Evolutionary conservation across 92 coral and sea anemone species (phyloP).

Genomic region (Muricea muricata): DNA sequence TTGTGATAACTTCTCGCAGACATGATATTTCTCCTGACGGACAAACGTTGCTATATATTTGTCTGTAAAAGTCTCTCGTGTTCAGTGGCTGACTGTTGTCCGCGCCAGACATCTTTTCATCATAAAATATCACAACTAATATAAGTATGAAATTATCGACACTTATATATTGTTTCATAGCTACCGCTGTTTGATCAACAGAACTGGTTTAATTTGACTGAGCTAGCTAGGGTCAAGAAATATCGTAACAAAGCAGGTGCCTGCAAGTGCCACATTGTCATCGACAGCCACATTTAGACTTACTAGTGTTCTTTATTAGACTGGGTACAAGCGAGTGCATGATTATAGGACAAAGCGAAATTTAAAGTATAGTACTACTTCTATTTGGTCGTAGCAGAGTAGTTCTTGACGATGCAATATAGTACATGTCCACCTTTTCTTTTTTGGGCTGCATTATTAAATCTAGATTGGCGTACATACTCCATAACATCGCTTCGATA

Average conservation of each 20-base stretch:
- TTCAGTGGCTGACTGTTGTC: conserved; percentile 21
- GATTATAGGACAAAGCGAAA: too few species aligned
- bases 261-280: conserved; percentile 38
- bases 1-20: conserved; percentile 36
- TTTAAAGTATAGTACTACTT: too few species aligned
- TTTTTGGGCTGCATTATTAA: too few species aligned
- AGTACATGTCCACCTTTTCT: too few species aligned
- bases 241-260: neutral
- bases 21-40: conserved; percentile 39
- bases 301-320: too few species aligned
- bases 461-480: too few species aligned
- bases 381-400: too few species aligned
- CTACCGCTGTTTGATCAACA: neutral
- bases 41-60: conserved; percentile 29
- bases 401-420: too few species aligned
- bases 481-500: too few species aligned
- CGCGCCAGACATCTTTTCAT: neutral
- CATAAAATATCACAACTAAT: neutral
- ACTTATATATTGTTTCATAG: conserved; percentile 3
- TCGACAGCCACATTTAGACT: too few species aligned
- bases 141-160: neutral
- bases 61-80: conserved; percentile 34
- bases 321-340: too few species aligned
- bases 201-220: neutral
- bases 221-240: neutral